Evolutionary conservation across 2,888 invertebrate genomes (phyloP).

Genomic region (Drosophila siamana): DNA sequence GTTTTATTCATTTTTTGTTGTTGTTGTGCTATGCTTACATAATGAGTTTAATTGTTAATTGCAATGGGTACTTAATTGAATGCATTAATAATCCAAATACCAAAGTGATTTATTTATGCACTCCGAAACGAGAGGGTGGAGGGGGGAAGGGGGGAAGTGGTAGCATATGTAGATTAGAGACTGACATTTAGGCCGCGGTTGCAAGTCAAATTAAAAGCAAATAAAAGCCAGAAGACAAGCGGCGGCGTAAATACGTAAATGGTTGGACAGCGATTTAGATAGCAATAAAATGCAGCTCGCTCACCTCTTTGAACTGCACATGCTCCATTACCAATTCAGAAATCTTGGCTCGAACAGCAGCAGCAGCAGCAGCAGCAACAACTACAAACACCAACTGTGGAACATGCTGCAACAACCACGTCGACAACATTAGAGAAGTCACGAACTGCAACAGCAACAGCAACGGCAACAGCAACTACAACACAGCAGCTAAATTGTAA

Average conservation of each 20-base stretch:
- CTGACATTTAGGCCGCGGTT: constrained; percentile 68
- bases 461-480: constrained; percentile 52
- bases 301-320: constrained; percentile 76
- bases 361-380: constrained; percentile 39
- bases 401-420: constrained; percentile 70
- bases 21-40: constrained; percentile 30
- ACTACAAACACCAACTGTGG: constrained; percentile 52
- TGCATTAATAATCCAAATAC: constrained; percentile 60
- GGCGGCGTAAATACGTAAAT: constrained; percentile 51
- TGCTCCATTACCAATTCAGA: constrained; percentile 77
- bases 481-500: constrained; percentile 74
- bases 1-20: constrained; percentile 31
- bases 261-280: constrained; percentile 74
- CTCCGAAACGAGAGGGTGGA: not conserved
- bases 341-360: constrained; percentile 63
- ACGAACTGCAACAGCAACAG: constrained; percentile 67
- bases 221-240: constrained; percentile 63
- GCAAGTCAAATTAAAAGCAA: constrained; percentile 76
- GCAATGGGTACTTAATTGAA: constrained; percentile 69
- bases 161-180: constrained; percentile 65
- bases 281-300: constrained; percentile 74
- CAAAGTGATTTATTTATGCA: constrained; percentile 32
- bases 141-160: not conserved
- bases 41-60: constrained; percentile 77
- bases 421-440: constrained; percentile 77